These are phyloP conservation scores for Siniperca obscura DNA, from an alignment of 2,797 vertebrate species.

Conservation along the genomic window DNA sequence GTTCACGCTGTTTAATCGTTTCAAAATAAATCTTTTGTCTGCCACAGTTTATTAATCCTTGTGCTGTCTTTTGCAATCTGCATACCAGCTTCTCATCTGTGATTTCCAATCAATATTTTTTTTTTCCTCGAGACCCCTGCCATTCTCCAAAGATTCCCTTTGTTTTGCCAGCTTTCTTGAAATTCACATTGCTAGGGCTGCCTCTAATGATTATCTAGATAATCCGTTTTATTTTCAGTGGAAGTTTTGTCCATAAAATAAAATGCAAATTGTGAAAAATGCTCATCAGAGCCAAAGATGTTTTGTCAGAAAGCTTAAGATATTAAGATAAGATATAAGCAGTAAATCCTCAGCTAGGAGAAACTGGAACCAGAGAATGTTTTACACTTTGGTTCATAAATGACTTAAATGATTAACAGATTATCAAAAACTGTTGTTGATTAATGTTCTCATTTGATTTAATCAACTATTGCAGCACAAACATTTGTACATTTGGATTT, in stretches of 20 bases:
- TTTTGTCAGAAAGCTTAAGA: neutral
- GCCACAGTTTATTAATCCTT: neutral
- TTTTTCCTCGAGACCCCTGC: neutral
- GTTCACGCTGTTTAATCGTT: neutral
- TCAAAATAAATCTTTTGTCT: neutral
- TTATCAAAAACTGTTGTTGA: neutral
- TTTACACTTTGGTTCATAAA: neutral
- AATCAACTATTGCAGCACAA: neutral
- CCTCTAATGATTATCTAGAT: neutral
- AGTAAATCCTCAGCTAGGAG: neutral
- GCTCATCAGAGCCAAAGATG: neutral
- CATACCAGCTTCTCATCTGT: neutral
- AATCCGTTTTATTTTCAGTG: neutral
- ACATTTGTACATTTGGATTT: neutral
- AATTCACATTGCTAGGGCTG: neutral
- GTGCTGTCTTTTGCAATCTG: neutral
- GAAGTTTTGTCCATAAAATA: neutral
- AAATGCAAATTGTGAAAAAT: neutral
- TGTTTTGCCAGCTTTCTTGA: no score
- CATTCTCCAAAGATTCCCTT: neutral
- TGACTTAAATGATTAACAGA: neutral
- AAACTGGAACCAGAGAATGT: neutral
- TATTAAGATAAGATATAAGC: no score
- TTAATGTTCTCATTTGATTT: neutral
- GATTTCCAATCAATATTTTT: neutral